Conservation (phyloP, 2,113 vertebrate genomes). For the Oxyura jamaicensis region DNA sequence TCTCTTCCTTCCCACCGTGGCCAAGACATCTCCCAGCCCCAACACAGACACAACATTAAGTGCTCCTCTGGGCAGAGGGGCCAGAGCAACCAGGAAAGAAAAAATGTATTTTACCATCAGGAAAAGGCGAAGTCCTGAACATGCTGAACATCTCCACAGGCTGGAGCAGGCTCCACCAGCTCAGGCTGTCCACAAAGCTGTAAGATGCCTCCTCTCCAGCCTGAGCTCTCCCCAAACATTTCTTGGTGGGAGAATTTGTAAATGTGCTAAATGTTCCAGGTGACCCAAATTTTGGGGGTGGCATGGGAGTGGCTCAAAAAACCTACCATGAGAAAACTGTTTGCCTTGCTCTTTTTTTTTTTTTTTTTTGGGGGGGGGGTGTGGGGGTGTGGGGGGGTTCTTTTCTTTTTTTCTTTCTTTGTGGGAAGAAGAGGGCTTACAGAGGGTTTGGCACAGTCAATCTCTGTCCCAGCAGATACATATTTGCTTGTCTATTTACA, state of each 20-base stretch:
- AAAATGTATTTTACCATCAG: neutral
- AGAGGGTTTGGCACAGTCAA: slow-evolving; percentile 23
- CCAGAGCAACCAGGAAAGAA: neutral
- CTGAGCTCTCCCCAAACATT: rapidly evolving
- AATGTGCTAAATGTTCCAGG: neutral
- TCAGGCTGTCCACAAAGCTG: neutral
- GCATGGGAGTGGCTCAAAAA: neutral
- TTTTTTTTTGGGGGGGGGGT: neutral
- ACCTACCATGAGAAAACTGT: neutral
- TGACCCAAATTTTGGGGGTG: neutral
- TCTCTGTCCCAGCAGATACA: slow-evolving; percentile 33
- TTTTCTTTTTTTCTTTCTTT: neutral
- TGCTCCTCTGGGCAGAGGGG: neutral
- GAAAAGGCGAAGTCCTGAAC: neutral
- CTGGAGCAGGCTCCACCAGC: neutral
- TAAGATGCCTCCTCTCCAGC: neutral
- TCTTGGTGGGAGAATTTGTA: neutral
- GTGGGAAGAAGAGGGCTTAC: neutral
- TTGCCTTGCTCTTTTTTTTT: neutral
- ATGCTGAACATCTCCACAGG: rapidly evolving
- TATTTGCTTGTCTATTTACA: slow-evolving; percentile 45
- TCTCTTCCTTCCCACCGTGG: neutral
- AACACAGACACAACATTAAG: slow-evolving; percentile 3
- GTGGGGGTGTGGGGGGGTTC: neutral
- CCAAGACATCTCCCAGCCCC: neutral